phyloP scores from a whole-genome alignment of 1,140 invertebrate genomes.

The Drosophila baimaii region DNA sequence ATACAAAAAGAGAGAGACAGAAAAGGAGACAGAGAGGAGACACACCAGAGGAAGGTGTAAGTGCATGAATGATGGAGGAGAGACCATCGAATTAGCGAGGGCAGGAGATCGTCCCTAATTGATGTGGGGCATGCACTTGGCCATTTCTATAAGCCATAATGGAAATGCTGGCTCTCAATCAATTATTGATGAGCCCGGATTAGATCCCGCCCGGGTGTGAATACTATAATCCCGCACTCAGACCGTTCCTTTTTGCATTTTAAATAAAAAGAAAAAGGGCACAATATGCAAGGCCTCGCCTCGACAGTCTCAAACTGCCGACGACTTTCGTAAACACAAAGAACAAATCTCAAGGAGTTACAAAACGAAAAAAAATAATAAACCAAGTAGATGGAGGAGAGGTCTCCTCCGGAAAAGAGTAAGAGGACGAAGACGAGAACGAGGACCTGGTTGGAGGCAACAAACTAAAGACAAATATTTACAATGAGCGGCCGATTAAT shows the following conservation, averaged over 20 bases:
- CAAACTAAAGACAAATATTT: slow-evolving; percentile 83
- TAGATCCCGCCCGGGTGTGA: slow-evolving; percentile 42
- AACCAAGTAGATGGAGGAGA: neutral
- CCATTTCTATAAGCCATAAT: slow-evolving; percentile 42
- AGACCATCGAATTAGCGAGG: slow-evolving; percentile 43
- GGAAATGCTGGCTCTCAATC: slow-evolving; percentile 45
- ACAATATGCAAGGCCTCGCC: slow-evolving; percentile 5
- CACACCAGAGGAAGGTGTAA: slow-evolving; percentile 12
- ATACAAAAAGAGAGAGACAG: too few relatives aligned
- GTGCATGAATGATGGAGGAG: slow-evolving; percentile 48
- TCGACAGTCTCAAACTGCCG: slow-evolving; percentile 11
- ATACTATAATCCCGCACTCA: slow-evolving; percentile 36
- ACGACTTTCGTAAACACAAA: slow-evolving; percentile 19
- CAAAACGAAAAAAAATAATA: neutral
- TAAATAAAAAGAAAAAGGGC: slow-evolving; percentile 26
- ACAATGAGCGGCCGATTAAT: slow-evolving; percentile 79
- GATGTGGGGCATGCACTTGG: slow-evolving; percentile 31
- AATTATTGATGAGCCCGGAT: slow-evolving; percentile 52
- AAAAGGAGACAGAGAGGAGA: neutral
- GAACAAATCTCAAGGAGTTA: slow-evolving; percentile 24
- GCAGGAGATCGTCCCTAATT: slow-evolving; percentile 43
- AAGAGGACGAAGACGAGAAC: neutral
- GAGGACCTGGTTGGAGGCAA: slow-evolving; percentile 50
- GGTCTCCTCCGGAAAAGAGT: neutral
- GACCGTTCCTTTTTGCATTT: slow-evolving; percentile 39